A percentile compares a stretch with the other conserved stretches of the same genome.
phyloP scores from a whole-genome alignment of 2,113 vertebrate species.

The Myrmophylax atrothorax region DNA sequence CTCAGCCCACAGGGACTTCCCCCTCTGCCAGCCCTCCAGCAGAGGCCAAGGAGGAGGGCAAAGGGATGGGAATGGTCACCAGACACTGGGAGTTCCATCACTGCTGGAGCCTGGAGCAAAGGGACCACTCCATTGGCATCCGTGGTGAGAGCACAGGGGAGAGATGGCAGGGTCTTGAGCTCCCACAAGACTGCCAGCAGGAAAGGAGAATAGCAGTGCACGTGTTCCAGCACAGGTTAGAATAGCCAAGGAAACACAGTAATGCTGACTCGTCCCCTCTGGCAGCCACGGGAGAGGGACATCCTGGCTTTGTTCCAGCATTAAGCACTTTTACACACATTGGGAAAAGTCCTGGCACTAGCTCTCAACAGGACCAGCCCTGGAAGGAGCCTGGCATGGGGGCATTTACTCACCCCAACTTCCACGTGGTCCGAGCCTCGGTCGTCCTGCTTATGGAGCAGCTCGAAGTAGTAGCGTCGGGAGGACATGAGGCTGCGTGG shows the following conservation, averaged over 20 bases:
- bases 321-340: rapidly evolving
- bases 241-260: not conserved
- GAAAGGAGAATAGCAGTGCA: not conserved
- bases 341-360: not conserved
- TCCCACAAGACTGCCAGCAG: not conserved
- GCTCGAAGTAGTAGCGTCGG: slow-evolving; percentile 94
- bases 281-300: not conserved
- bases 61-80: not conserved
- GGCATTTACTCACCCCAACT: slow-evolving; percentile 87
- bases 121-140: not conserved
- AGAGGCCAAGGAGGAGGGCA: not conserved
- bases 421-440: slow-evolving; percentile 96
- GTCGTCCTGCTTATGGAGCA: slow-evolving; percentile 98
- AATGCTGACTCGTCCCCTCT: rapidly evolving
- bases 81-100: too few species aligned
- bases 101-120: not conserved
- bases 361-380: not conserved
- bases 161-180: not conserved
- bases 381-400: rapidly evolving
- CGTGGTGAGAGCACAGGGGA: rapidly evolving
- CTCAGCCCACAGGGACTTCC: not conserved
- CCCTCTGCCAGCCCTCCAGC: not conserved
- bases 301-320: not conserved
- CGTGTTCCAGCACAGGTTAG: not conserved
- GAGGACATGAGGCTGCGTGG: slow-evolving; percentile 88